Evolutionary conservation across 2,113 vertebrate species (phyloP).

Genomic region (Tychaedon coryphoeus): DNA sequence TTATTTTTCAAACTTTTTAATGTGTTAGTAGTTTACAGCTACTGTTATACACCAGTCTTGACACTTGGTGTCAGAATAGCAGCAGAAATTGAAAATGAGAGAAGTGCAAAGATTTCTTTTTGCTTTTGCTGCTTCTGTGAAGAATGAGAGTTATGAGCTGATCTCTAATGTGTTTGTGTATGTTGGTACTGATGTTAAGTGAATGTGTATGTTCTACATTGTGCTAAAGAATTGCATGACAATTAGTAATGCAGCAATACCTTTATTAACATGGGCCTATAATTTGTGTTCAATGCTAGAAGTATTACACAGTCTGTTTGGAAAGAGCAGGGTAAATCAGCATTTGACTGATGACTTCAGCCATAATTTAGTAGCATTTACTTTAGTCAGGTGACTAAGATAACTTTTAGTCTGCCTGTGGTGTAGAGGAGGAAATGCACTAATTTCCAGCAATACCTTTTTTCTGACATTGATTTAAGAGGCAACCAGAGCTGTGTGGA

Average conservation of each 20-base stretch:
- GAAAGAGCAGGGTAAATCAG: background rate
- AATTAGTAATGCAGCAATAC: background rate
- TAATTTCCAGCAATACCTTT: background rate
- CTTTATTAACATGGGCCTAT: background rate
- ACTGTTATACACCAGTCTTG: conserved; percentile 37
- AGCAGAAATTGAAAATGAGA: conserved; percentile 50
- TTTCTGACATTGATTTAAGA: background rate
- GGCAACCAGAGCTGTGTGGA: background rate
- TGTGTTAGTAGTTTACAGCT: background rate
- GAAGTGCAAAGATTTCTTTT: background rate
- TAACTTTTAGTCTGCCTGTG: background rate
- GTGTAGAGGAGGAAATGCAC: background rate
- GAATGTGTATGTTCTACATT: background rate
- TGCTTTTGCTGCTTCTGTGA: background rate
- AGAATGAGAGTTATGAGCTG: background rate
- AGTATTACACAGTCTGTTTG: background rate
- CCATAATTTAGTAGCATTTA: background rate
- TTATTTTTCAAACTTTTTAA: background rate
- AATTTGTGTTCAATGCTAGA: background rate
- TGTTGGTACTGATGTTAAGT: background rate
- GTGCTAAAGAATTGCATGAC: background rate
- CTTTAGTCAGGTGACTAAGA: background rate
- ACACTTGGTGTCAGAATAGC: conserved; percentile 64
- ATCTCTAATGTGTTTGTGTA: background rate
- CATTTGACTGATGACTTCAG: background rate